These are phyloP conservation scores for Aplodontia rufa DNA, from an alignment of 2,113 vertebrate species.

Conservation along the genomic window DNA sequence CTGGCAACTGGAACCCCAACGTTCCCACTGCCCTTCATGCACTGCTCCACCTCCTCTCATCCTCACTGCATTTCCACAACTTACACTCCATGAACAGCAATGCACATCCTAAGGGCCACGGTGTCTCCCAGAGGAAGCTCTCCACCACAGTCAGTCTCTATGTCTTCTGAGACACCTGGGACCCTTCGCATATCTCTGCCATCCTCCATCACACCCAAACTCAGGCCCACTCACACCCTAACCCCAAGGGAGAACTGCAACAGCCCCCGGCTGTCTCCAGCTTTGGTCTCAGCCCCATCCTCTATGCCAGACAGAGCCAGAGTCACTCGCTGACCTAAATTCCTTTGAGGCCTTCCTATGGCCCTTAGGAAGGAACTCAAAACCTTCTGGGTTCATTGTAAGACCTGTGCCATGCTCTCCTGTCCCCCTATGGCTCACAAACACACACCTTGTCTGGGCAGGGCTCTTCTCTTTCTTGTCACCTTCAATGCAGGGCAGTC, in stretches of 20 bases:
- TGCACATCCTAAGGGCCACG: too few species aligned
- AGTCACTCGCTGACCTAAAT: not conserved
- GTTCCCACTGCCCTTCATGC: too few species aligned
- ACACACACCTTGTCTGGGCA: too few species aligned
- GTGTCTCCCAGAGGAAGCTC: not conserved
- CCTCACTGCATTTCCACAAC: accelerated
- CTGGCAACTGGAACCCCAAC: too few species aligned
- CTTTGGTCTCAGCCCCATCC: not conserved
- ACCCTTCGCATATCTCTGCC: too few species aligned
- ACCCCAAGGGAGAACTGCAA: not conserved
- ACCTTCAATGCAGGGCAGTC: not conserved
- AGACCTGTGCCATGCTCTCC: not conserved
- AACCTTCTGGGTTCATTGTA: too few species aligned
- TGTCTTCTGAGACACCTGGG: not conserved
- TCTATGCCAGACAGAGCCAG: not conserved
- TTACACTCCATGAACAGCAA: not conserved
- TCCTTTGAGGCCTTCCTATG: not conserved
- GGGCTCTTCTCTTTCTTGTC: not conserved
- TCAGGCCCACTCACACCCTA: not conserved
- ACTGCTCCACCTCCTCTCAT: not conserved
- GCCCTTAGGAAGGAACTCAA: not conserved
- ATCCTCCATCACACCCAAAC: not conserved
- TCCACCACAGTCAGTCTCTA: not conserved
- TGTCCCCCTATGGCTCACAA: not conserved
- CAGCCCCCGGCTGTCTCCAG: not conserved